phyloP scores from a whole-genome alignment of 2,797 vertebrate species.

The Notamacropus eugenii region DNA sequence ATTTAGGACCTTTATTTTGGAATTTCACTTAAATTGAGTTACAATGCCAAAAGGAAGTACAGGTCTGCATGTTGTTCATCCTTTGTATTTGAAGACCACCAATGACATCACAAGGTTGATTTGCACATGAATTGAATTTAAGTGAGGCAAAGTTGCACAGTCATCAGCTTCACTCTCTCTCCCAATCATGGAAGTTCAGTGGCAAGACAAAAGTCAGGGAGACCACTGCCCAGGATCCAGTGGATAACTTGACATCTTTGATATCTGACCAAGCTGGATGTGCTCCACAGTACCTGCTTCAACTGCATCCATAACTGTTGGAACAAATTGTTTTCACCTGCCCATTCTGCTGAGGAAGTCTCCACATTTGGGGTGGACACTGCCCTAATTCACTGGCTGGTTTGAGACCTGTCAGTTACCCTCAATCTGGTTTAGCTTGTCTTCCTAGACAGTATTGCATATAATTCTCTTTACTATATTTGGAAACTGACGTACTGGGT shows the following conservation, averaged over 20 bases:
- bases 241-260: slow-evolving; percentile 13
- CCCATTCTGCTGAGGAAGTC: not conserved
- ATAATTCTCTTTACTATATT: not conserved
- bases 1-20: not conserved
- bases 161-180: not conserved
- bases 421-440: not conserved
- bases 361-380: not conserved
- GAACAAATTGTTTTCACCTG: not conserved
- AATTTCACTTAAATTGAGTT: slow-evolving; percentile 44
- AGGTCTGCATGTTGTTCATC: not conserved
- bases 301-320: not conserved
- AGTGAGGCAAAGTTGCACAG: not conserved
- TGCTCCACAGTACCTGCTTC: not conserved
- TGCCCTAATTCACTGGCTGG: not conserved
- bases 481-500: not conserved
- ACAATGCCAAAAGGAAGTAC: not conserved
- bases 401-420: not conserved
- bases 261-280: not conserved
- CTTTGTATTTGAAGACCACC: not conserved
- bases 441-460: not conserved
- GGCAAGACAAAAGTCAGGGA: not conserved
- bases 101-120: not conserved
- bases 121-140: not conserved
- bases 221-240: not conserved
- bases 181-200: not conserved